Base-by-base conservation (phyloP, 2,797 vertebrate species). In the Acipenser oxyrinchus region DNA sequence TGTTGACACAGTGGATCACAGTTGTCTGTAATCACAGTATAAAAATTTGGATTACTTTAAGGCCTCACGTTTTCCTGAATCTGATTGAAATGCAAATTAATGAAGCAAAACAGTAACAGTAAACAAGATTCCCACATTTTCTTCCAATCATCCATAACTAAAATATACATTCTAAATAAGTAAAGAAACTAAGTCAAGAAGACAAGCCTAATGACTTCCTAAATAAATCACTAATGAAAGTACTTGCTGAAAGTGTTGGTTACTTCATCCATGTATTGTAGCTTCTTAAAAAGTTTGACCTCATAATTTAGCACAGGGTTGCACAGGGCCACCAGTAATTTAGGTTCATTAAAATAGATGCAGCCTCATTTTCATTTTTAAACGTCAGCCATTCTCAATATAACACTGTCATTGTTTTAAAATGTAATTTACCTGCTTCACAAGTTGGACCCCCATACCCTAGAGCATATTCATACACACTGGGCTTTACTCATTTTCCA, bases 1-100 rank as follows among this genome's bases (percentile, higher is more conserved):
- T 95, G 91, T 69, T 82, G 86, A 79, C 94, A 97, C 0, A 86
- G 75, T 3, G 92, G 94, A 67, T 87, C 87, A 66, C 93, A 97
- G 10, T 75, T 81, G n/a, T 87, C 95, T 95, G 78, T 70, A 79
- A 73, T 37, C 5, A 37, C 37, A 37, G 37, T 4, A 37, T 37
- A 37, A 37, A 37, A 37, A 4, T 5, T 37, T 37, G 37, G 37
- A 5, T 18, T 18, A 59, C 57, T 12, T n/a, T n/a, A 6, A 8
- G 57, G 57, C 6, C 12, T n/a, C 12, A n/a, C 8, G 6, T 59
- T 18, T 18, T n/a, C 18, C 57, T n/a, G 1, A 18, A n/a, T 12
- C 12, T n/a, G 37, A 37, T 37, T 37, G 3, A 37, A 37, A 37
- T 37, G 37, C 37, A 37, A 37, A 37, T 37, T 37, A 37, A 37